These are phyloP conservation scores for Theodoxus fluviatilis DNA, from an alignment of 2,888 invertebrate species.

Conservation along the genomic window DNA sequence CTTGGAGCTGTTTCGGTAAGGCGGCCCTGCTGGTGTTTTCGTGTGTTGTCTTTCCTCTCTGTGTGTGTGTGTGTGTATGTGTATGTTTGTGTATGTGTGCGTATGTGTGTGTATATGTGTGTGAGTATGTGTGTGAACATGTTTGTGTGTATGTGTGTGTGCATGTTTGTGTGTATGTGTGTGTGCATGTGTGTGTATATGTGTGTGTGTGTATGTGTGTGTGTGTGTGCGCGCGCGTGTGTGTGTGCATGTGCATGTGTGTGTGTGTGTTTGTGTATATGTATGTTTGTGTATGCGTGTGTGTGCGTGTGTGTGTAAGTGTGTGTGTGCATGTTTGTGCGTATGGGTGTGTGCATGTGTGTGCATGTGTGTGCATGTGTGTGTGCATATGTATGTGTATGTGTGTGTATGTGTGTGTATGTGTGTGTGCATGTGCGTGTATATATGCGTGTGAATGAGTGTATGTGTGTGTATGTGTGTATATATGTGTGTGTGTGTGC, in stretches of 20 bases:
- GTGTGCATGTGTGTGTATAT: background rate
- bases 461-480: background rate
- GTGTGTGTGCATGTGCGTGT: background rate
- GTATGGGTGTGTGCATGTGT: background rate
- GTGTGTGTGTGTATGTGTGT: background rate
- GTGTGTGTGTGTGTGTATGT: conserved; percentile 15
- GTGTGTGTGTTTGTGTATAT: background rate
- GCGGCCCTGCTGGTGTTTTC: too few relatives aligned
- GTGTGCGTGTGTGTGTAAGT: background rate
- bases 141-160: conserved; percentile 7
- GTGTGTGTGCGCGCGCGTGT: background rate
- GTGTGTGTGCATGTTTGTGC: background rate
- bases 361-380: background rate
- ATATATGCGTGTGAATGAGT: background rate
- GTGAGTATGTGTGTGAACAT: background rate
- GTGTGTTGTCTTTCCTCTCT: background rate
- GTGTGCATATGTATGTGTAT: background rate
- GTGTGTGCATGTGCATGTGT: background rate
- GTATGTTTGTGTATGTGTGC: background rate
- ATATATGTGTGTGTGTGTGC: background rate
- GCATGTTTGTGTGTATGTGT: background rate
- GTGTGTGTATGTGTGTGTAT: background rate
- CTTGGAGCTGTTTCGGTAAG: too few relatives aligned
- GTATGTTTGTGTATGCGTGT: background rate
- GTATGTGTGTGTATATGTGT: background rate